These are phyloP conservation scores for Enteromius treurensis DNA, from an alignment of 2,797 vertebrate genomes.

Conservation along the genomic window DNA sequence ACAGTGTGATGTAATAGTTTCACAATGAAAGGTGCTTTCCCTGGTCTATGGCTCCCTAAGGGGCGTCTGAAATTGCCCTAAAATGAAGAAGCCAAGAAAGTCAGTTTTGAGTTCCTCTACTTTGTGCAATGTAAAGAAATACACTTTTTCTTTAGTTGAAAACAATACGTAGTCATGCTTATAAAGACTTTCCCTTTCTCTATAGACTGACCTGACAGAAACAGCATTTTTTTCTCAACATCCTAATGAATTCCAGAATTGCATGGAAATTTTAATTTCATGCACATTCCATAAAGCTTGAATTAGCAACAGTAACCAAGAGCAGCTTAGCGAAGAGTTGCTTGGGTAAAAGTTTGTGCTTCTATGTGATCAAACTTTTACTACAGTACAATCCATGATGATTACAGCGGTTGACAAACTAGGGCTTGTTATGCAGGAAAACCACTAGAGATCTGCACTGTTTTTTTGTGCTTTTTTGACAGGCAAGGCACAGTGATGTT, in stretches of 20 bases:
- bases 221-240: too few species aligned
- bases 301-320: not conserved
- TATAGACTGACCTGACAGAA: not conserved
- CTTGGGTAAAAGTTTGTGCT: not conserved
- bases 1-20: conserved; percentile 40
- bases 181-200: conserved; percentile 1
- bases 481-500: not conserved
- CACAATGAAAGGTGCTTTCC: conserved; percentile 24
- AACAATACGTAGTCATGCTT: not conserved
- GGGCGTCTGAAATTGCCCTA: not conserved
- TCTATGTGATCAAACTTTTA: not conserved
- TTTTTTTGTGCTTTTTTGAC: not conserved
- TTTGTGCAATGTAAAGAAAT: conserved; percentile 7
- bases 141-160: not conserved
- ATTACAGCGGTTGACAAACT: not conserved
- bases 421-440: not conserved
- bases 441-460: not conserved
- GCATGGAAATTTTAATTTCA: too few species aligned
- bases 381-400: not conserved
- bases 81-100: conserved; percentile 23
- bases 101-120: not conserved
- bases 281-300: not conserved
- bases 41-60: conserved; percentile 1
- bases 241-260: too few species aligned
- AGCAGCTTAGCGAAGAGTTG: not conserved